Percentiles rank a stretch among this genome's conserved stretches.
These are phyloP conservation scores for Bathynomus jamesi DNA, from an alignment of 1,140 invertebrate genomes.

Conservation along the genomic window DNA sequence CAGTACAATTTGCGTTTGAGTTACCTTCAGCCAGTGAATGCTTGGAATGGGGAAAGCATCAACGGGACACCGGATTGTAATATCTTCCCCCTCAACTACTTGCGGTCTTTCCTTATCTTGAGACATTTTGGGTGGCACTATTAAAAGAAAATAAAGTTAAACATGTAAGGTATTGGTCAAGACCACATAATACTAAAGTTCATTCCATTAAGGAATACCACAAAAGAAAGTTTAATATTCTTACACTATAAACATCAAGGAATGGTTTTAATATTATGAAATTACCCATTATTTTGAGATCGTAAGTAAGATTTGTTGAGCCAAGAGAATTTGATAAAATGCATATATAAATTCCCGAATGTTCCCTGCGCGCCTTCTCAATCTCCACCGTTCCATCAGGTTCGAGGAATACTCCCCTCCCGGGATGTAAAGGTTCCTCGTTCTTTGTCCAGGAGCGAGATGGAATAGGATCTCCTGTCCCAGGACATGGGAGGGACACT, in stretches of 20 bases:
- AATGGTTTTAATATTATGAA: no score
- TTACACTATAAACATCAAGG: no score
- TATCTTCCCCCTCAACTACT: constrained; percentile 21
- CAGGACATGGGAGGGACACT: constrained; percentile 18
- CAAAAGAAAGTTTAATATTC: no score
- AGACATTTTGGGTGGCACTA: constrained; percentile 19
- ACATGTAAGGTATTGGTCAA: no score
- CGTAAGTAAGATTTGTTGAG: constrained; percentile 14
- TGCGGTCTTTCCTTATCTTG: neutral
- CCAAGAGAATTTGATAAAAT: constrained; percentile 18
- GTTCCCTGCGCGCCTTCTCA: constrained; percentile 1
- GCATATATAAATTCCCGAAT: constrained; percentile 20
- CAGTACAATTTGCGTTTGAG: no score
- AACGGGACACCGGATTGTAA: constrained; percentile 46
- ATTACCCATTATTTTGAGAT: constrained; percentile 5
- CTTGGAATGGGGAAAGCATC: constrained; percentile 46
- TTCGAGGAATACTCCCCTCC: neutral
- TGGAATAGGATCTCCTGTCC: constrained; percentile 12
- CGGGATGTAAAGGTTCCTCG: constrained; percentile 6
- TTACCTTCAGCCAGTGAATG: constrained; percentile 46
- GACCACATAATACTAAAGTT: no score
- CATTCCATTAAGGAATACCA: no score
- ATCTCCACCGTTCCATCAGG: constrained; percentile 8
- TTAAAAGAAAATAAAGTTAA: neutral
- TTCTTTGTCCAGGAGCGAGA: constrained; percentile 23